Percentiles rank a stretch among this genome's conserved stretches.
Conservation (phyloP, 2,113 vertebrate genomes). For the Numida meleagris region DNA sequence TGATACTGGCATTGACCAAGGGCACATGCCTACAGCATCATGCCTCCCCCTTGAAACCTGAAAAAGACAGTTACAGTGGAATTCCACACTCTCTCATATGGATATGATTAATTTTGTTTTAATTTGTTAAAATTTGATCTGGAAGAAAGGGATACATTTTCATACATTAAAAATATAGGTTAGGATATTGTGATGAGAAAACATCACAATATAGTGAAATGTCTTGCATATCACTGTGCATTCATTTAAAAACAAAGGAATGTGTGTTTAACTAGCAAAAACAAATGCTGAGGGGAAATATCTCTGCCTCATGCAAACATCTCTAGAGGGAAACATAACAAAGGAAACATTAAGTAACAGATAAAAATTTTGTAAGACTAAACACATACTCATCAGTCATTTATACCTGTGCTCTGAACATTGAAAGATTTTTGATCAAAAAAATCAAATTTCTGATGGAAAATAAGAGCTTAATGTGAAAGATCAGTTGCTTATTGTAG, state of each 20-base stretch:
- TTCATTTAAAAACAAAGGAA: background rate
- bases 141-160: background rate
- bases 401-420: background rate
- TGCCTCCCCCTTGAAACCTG: background rate
- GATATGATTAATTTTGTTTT: background rate
- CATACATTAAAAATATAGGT: background rate
- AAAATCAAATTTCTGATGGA: background rate
- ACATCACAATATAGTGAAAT: background rate
- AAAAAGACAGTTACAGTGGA: background rate
- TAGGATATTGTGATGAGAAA: background rate
- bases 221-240: background rate
- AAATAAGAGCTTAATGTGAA: background rate
- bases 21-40: background rate
- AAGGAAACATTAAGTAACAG: background rate
- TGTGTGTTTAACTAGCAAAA: background rate
- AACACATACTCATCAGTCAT: background rate
- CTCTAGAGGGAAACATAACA: background rate
- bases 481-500: rapidly evolving
- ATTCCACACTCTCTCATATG: background rate
- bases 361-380: background rate
- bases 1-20: background rate
- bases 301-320: background rate
- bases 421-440: background rate
- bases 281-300: background rate
- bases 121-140: background rate